phyloP scores from a whole-genome alignment of 2,797 vertebrate species.

The Hemitrygon akajei region DNA sequence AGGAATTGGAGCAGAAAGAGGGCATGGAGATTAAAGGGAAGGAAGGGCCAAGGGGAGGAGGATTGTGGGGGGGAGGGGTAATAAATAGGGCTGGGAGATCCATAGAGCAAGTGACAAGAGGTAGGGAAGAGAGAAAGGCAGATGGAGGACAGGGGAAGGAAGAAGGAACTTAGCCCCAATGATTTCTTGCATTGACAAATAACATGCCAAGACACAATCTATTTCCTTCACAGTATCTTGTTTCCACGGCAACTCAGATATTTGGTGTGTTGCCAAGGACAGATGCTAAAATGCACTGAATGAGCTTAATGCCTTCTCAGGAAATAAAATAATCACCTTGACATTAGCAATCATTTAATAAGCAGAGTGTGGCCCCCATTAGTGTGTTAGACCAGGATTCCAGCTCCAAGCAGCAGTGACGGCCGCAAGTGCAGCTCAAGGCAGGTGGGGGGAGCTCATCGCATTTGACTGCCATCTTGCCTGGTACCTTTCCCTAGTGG shows the following conservation, averaged over 20 bases:
- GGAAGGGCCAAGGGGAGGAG: too few species aligned
- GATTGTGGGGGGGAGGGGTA: too few species aligned
- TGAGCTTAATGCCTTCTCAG: background rate
- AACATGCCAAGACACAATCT: background rate
- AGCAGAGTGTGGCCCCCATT: too few species aligned
- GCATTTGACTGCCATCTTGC: too few species aligned
- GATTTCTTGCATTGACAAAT: background rate
- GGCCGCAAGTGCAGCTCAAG: too few species aligned
- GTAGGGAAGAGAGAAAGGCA: too few species aligned
- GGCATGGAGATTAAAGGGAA: background rate
- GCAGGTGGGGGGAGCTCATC: too few species aligned
- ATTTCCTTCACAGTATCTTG: background rate
- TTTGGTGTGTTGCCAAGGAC: background rate
- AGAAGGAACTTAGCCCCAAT: too few species aligned
- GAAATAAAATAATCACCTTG: background rate
- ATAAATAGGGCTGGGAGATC: too few species aligned
- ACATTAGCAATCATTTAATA: background rate
- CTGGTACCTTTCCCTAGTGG: background rate
- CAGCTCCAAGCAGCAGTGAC: background rate
- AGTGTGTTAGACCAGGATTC: background rate
- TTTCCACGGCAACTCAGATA: background rate
- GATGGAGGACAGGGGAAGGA: too few species aligned
- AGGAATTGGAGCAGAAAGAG: too few species aligned
- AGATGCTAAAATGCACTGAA: background rate
- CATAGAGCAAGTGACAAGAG: too few species aligned